Conservation (phyloP, 2,113 vertebrate species). For the Ptilonorhynchus violaceus region DNA sequence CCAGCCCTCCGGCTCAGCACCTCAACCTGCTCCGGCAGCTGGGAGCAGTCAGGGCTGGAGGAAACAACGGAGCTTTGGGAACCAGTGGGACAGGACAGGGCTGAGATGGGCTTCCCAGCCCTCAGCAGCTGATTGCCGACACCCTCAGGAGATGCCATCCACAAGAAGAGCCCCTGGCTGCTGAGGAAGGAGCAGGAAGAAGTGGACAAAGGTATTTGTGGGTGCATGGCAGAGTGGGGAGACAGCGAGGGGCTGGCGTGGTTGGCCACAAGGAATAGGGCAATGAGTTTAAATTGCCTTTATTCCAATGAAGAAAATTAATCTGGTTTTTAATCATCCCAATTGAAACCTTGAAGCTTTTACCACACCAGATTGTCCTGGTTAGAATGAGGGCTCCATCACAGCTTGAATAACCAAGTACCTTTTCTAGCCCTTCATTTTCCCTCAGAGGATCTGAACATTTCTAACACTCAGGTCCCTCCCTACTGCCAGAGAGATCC, state of each 20-base stretch:
- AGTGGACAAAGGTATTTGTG: constrained; percentile 16
- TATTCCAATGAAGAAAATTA: neutral
- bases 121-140: neutral
- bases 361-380: neutral
- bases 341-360: neutral
- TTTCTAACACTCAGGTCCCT: neutral
- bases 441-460: neutral
- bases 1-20: neutral
- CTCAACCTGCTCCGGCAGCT: constrained; percentile 24
- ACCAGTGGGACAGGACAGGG: neutral
- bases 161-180: neutral
- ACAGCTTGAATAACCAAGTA: neutral
- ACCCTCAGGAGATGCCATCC: neutral
- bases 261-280: neutral
- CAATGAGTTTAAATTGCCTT: neutral
- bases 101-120: neutral
- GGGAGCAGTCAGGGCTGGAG: neutral
- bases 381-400: neutral
- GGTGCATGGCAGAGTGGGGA: neutral
- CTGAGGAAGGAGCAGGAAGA: neutral
- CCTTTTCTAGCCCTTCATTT: neutral
- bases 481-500: neutral
- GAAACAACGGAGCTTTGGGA: neutral
- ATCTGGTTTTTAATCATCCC: neutral
- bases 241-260: neutral